phyloP scores from a whole-genome alignment of 2,113 vertebrate genomes.

The Fulica atra region DNA sequence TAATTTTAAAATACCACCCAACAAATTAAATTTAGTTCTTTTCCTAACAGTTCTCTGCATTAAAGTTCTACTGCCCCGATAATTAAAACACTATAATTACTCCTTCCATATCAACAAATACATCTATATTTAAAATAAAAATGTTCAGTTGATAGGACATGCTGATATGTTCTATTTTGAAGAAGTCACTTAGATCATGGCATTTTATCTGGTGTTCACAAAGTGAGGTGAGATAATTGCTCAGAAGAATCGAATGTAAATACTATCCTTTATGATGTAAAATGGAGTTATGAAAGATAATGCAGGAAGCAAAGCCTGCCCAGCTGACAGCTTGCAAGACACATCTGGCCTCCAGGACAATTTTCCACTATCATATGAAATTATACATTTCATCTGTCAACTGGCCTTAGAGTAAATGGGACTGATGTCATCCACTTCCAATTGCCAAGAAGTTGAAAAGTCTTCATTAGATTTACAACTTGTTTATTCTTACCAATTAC shows the following conservation, averaged over 20 bases:
- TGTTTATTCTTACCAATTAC: background rate
- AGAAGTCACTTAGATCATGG: fast-evolving
- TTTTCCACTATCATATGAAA: background rate
- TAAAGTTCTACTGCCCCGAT: background rate
- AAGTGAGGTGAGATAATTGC: background rate
- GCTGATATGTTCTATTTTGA: background rate
- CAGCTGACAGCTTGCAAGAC: background rate
- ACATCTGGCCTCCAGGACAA: background rate
- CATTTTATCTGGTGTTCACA: background rate
- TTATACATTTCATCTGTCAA: background rate
- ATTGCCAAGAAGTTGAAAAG: constrained; percentile 15
- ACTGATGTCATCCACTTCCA: constrained; percentile 13
- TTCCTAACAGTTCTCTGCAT: background rate
- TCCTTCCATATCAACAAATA: background rate
- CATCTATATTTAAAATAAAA: background rate
- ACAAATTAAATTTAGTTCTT: background rate
- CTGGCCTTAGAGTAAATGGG: background rate
- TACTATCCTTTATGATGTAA: background rate
- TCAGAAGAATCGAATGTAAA: background rate
- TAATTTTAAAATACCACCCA: background rate
- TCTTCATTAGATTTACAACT: constrained; percentile 13
- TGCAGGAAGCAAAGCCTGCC: background rate
- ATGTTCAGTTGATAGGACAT: background rate
- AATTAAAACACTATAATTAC: background rate
- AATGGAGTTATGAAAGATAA: background rate